Percentiles rank a stretch among this genome's conserved stretches.
phyloP scores from a whole-genome alignment of 2,888 invertebrate species.

The Rhopalosiphum nymphaeae region DNA sequence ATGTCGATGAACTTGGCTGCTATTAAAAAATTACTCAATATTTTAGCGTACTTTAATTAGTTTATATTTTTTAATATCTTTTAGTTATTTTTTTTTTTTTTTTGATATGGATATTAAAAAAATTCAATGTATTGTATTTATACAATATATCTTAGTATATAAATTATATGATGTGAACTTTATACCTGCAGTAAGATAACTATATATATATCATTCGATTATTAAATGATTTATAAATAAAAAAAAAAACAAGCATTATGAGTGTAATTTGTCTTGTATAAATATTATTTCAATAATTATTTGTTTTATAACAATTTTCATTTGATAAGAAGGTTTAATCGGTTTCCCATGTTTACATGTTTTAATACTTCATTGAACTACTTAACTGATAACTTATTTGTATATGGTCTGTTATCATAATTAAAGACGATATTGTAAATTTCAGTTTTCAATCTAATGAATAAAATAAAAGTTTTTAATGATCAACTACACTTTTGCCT shows the following conservation, averaged over 20 bases:
- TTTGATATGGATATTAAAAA: background rate
- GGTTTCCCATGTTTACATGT: too few species aligned
- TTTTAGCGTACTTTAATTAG: background rate
- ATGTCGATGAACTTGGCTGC: background rate
- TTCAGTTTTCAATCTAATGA: too few species aligned
- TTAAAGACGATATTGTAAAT: too few species aligned
- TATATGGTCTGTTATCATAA: too few species aligned
- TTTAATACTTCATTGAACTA: too few species aligned
- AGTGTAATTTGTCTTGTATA: background rate
- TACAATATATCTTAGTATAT: too few species aligned
- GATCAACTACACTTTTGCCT: too few species aligned
- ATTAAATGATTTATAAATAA: background rate
- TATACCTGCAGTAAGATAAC: background rate
- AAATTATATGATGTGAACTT: background rate
- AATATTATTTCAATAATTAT: background rate
- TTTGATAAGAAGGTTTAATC: too few species aligned
- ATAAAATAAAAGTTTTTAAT: too few species aligned
- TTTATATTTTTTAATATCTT: background rate
- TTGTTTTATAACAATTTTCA: background rate
- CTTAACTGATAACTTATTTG: too few species aligned
- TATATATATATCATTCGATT: background rate
- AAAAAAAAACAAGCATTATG: background rate
- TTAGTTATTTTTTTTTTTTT: background rate
- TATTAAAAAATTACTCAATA: background rate
- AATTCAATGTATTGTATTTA: background rate